Base-by-base conservation (phyloP, 2,113 vertebrate genomes). In the Syrmaticus mikado region DNA sequence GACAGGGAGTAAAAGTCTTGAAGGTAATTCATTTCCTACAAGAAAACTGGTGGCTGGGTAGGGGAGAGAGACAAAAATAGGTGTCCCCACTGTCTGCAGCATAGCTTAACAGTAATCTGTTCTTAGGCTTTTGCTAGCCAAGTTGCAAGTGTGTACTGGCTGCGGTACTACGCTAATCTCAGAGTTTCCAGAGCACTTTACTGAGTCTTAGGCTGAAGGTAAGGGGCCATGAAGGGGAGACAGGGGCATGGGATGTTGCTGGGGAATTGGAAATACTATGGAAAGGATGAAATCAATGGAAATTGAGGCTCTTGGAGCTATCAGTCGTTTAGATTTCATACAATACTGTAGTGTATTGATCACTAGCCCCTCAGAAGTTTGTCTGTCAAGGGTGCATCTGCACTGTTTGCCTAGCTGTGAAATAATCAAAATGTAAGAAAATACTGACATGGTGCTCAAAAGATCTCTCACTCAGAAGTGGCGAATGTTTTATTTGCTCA, bases 61-160 rank as follows among this genome's bases (percentile, higher is more conserved):
- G 72, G 89, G 43, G 67, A 85, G 79, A 61, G 78, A 60, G 85
- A 84, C 94, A 93, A 90, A 94, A 96, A 96, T 95, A 96, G 93
- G 88, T 92, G 80, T 95, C 92, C 90, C 70, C 43, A 17, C 85
- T 81, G 85, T 64, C 60, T 93, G 92, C 67, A 78, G 75, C 72
- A 64, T 50, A 70, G 70, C 38, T 95, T 95, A 88, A 84, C 84
- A 68, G 2, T 96, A 88, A 96, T 96, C 94, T 86, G 82, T 83
- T 53, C 5, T 92, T 95, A 94, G 83, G 57, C 65, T 88, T 75
- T 86, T 83, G 82, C 55, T 88, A 40, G 88, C 73, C 92, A 94
- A 90, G 76, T 81, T 86, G 41, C 28, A 41, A 85, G 87, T 64
- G 67, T 45, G 45, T 77, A 9, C 87, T 87, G 82, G 67, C 90